These are phyloP conservation scores for Scelioninae gen. 1 DNA, from an alignment of 2,888 invertebrate genomes.

Conservation along the genomic window DNA sequence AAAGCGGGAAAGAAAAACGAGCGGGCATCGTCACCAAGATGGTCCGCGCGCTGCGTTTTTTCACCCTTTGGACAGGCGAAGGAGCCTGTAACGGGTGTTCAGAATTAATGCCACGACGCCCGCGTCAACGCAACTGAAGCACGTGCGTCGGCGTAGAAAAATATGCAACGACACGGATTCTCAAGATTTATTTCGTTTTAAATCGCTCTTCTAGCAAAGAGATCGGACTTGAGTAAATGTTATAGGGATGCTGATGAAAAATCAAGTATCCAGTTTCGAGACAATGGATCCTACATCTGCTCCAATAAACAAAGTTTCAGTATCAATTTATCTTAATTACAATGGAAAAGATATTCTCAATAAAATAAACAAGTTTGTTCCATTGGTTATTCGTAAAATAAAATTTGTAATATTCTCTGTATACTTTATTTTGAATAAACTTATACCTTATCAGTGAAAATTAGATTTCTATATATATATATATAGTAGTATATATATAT, in stretches of 20 bases:
- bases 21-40: conserved; percentile 82
- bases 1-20: conserved; percentile 67
- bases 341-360: too few species aligned
- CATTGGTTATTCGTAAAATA: too few species aligned
- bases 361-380: too few species aligned
- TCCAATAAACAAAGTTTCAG: not conserved
- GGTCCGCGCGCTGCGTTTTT: conserved; percentile 79
- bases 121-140: conserved; percentile 59
- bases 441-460: too few species aligned
- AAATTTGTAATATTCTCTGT: too few species aligned
- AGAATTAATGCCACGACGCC: conserved; percentile 78
- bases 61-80: conserved; percentile 82
- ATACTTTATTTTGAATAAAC: too few species aligned
- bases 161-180: conserved; percentile 60
- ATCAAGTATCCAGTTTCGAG: not conserved
- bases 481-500: too few species aligned
- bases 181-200: conserved; percentile 48
- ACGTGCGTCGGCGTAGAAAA: conserved; percentile 64
- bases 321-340: not conserved
- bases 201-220: conserved; percentile 27
- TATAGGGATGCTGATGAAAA: not conserved
- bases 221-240: conserved; percentile 29
- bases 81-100: conserved; percentile 82
- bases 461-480: too few species aligned
- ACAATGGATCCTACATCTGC: not conserved